Evolutionary conservation across 1,140 invertebrate genomes (phyloP).

Genomic region (Diuraphis noxia): DNA sequence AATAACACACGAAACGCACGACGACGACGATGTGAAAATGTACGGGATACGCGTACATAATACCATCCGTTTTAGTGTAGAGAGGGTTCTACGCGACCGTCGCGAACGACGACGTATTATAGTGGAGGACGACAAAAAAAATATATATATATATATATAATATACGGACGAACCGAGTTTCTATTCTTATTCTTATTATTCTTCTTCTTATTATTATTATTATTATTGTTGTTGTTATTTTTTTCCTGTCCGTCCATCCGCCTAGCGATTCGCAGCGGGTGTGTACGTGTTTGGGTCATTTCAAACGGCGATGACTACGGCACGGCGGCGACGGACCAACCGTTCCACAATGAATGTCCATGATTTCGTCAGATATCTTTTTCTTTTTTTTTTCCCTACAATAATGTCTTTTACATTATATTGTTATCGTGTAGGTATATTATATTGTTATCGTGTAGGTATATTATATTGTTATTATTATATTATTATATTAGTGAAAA

Average conservation of each 20-base stretch:
- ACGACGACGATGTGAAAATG: slow-evolving; percentile 30
- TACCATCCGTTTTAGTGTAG: not conserved
- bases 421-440: not conserved
- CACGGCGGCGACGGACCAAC: not conserved
- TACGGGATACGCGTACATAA: slow-evolving; percentile 40
- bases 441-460: not conserved
- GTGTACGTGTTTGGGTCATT: slow-evolving; percentile 22
- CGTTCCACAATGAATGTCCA: not conserved
- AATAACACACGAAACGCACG: slow-evolving; percentile 28
- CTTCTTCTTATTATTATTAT: not conserved
- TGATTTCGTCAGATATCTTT: not conserved
- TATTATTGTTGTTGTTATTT: not conserved
- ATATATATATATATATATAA: not conserved
- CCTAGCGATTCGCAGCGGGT: slow-evolving; percentile 33
- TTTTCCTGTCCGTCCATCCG: not conserved
- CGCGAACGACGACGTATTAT: not conserved
- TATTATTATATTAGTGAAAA: not conserved
- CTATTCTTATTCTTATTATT: slow-evolving; percentile 23
- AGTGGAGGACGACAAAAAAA: not conserved
- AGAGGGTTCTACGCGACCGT: not conserved
- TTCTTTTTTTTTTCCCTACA: not conserved
- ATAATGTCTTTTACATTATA: not conserved
- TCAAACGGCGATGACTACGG: not conserved
- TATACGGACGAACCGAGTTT: not conserved
- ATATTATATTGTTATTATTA: too few relatives aligned